Evolutionary conservation across 2,113 vertebrate species (phyloP), one percentile per base, ranked within the genome.

Genomic region (Melanocharis versteri): DNA sequence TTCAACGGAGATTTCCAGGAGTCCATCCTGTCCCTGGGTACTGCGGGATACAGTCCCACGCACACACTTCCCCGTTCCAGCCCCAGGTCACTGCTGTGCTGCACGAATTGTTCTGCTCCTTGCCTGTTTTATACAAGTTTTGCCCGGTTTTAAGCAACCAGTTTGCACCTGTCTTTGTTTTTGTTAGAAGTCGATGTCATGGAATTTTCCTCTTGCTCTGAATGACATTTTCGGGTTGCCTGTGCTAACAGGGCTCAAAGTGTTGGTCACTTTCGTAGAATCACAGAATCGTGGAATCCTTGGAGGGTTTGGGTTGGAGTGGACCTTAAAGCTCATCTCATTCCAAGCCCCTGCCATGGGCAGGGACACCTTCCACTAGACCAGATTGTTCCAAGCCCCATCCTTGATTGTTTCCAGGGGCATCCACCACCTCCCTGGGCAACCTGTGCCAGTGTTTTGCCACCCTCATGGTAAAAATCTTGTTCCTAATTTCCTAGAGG

Each of bases 161-260:
- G 79, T 20, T 86, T 80, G 21, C 18, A 66, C 83, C 60, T 66
- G 71, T 30, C 66, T 73, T 84, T 90, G 42, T 61, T 92, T 85
- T 80, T 18, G 22, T 35, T 24, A 42, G 51, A 24, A 73, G 9
- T 12, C 54, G 70, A 72, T 90, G 90, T 54, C 7, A n/a, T 44
- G 76, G 90, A 93, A 94, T 86, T 95, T 97, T 95, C 89, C 94
- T 58, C 0, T 65, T 57, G 70, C 48, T 88, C 79, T 58, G 53
- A 72, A 51, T 45, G 20, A 16, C 8, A 19, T 72, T 65, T 80
- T 50, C 1, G 4, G 17, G 14, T 24, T 57, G 18, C 35, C 31
- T 35, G 11, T 60, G 21, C 30, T 62, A 35, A 35, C 9, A 35
- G 33, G 30, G 47, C 28, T 84, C 65, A 27, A 60, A 40, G 14